phyloP scores from a whole-genome alignment of 2,113 vertebrate genomes.

The Platysteira castanea region DNA sequence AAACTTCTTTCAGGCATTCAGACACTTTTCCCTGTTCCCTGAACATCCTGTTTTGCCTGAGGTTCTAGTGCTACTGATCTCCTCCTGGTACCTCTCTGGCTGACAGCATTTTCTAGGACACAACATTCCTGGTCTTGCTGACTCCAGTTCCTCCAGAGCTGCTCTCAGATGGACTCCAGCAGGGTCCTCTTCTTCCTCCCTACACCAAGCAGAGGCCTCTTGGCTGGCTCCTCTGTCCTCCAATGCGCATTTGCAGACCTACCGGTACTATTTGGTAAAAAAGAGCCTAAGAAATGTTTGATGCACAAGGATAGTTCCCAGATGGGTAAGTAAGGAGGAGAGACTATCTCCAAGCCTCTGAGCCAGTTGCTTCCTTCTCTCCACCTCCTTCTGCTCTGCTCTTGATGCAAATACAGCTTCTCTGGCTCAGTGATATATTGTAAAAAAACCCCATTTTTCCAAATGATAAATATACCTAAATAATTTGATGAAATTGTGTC shows the following conservation, averaged over 20 bases:
- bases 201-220: not conserved
- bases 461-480: not conserved
- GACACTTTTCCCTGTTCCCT: not conserved
- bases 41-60: not conserved
- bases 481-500: not conserved
- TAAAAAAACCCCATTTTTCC: not conserved
- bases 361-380: not conserved
- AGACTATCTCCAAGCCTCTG: not conserved
- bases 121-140: not conserved
- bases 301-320: not conserved
- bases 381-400: not conserved
- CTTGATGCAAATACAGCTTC: not conserved
- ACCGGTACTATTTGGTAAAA: not conserved
- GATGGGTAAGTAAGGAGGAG: not conserved
- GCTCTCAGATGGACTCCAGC: too few species aligned
- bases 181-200: not conserved
- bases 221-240: not conserved
- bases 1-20: not conserved
- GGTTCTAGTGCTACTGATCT: not conserved
- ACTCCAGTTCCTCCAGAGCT: not conserved
- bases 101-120: not conserved
- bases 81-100: accelerated
- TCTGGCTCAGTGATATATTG: not conserved
- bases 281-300: not conserved
- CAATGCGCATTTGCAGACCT: not conserved